phyloP scores from a whole-genome alignment of 1,140 invertebrate species.

The Zaprionus taronus region DNA sequence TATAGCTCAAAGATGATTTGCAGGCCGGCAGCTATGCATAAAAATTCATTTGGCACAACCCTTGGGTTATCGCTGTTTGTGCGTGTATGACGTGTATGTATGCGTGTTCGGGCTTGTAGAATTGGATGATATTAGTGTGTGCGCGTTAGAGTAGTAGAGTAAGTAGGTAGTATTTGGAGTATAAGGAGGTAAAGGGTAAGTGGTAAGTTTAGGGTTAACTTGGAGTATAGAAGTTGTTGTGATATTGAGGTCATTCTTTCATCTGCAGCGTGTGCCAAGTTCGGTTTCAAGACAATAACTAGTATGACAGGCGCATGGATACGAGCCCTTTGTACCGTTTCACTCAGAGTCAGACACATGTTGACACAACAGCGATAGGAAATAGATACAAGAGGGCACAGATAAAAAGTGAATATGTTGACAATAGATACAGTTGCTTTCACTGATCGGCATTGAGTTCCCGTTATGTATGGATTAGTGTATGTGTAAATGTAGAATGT shows the following conservation, averaged over 20 bases:
- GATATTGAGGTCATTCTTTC: neutral
- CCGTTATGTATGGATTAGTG: neutral
- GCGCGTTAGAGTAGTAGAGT: constrained; percentile 5
- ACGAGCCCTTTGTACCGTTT: constrained; percentile 22
- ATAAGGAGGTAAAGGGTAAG: neutral
- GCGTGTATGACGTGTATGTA: constrained; percentile 19
- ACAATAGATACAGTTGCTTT: neutral
- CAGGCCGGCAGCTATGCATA: constrained; percentile 19
- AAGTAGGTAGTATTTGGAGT: neutral
- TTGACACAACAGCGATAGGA: constrained; percentile 32
- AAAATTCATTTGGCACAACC: constrained; percentile 31
- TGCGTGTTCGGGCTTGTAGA: constrained; percentile 1
- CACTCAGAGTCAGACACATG: constrained; percentile 14
- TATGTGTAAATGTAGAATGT: constrained; percentile 4
- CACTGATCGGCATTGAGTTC: neutral
- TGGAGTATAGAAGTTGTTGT: neutral
- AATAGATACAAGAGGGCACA: constrained; percentile 14
- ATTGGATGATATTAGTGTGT: neutral
- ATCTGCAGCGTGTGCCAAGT: neutral
- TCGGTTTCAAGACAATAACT: neutral
- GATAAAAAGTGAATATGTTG: constrained; percentile 14
- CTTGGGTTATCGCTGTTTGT: constrained; percentile 13
- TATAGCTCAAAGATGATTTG: constrained; percentile 36
- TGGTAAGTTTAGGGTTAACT: neutral
- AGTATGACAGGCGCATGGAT: neutral